These are phyloP conservation scores for Miichthys miiuy DNA, from an alignment of 2,797 vertebrate genomes.

Conservation along the genomic window DNA sequence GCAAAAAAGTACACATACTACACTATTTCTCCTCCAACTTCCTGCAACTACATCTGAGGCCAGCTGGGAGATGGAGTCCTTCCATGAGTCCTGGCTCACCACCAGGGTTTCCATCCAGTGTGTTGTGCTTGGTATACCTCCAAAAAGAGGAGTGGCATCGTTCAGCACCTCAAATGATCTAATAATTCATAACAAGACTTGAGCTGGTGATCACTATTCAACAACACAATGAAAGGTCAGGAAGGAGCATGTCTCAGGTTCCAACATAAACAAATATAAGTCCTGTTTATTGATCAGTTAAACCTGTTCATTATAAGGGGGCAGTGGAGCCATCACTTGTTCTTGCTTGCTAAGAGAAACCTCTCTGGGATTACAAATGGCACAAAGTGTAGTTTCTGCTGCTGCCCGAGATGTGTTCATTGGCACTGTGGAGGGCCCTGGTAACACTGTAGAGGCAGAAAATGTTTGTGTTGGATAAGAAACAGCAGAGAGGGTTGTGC, in stretches of 20 bases:
- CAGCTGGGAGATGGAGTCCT: constrained; percentile 45
- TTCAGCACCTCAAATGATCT: constrained; percentile 33
- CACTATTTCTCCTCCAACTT: constrained; percentile 12
- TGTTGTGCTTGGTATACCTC: constrained; percentile 13
- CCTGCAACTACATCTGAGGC: constrained; percentile 11
- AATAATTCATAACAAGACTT: constrained; percentile 26
- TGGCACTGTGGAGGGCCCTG: constrained; percentile 55
- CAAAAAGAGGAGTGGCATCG: constrained; percentile 30
- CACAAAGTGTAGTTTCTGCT: constrained; percentile 54
- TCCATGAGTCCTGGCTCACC: constrained; percentile 20
- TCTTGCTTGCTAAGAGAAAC: constrained; percentile 43
- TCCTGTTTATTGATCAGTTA: constrained; percentile 45
- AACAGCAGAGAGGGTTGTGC: constrained; percentile 69
- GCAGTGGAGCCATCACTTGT: constrained; percentile 35
- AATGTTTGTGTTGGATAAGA: constrained; percentile 70
- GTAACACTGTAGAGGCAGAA: constrained; percentile 60
- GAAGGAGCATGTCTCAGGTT: constrained; percentile 21
- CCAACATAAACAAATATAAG: constrained; percentile 33
- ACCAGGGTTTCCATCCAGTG: constrained; percentile 25
- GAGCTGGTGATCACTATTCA: constrained; percentile 26
- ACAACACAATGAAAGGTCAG: constrained; percentile 16
- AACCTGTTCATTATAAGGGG: constrained; percentile 30
- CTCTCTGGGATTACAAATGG: constrained; percentile 52
- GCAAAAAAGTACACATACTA: background rate
- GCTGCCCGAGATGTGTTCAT: constrained; percentile 67